Conservation (phyloP, 1,140 invertebrate species). For the Polypedilum pembai region DNA sequence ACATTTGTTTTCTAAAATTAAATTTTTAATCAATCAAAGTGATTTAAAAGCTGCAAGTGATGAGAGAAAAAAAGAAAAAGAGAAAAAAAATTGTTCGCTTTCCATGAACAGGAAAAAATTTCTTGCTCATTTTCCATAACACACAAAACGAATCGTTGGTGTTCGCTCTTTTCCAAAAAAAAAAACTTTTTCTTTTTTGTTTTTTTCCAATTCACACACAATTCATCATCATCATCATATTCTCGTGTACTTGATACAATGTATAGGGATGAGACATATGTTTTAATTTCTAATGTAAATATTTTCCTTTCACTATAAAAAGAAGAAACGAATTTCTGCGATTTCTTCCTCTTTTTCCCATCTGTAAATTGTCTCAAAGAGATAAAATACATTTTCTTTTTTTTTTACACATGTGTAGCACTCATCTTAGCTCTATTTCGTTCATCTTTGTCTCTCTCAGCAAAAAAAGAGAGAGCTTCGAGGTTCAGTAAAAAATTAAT, state of each 20-base stretch:
- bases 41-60: background rate
- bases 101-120: background rate
- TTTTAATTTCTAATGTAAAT: conserved; percentile 26
- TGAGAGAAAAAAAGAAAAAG: background rate
- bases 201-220: background rate
- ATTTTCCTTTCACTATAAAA: background rate
- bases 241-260: background rate
- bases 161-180: no score
- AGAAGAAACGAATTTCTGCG: background rate
- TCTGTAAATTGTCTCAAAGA: no score
- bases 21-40: no score
- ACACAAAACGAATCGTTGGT: no score
- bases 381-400: no score
- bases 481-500: no score
- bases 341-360: background rate
- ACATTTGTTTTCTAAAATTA: no score
- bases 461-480: no score
- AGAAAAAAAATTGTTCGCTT: background rate
- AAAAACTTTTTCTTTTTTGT: no score
- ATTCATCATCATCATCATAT: background rate
- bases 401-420: no score
- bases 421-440: no score
- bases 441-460: no score
- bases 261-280: conserved; percentile 21
- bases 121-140: background rate